These are phyloP conservation scores for Fistularia commersonii DNA, from an alignment of 2,797 vertebrate genomes.

Conservation along the genomic window DNA sequence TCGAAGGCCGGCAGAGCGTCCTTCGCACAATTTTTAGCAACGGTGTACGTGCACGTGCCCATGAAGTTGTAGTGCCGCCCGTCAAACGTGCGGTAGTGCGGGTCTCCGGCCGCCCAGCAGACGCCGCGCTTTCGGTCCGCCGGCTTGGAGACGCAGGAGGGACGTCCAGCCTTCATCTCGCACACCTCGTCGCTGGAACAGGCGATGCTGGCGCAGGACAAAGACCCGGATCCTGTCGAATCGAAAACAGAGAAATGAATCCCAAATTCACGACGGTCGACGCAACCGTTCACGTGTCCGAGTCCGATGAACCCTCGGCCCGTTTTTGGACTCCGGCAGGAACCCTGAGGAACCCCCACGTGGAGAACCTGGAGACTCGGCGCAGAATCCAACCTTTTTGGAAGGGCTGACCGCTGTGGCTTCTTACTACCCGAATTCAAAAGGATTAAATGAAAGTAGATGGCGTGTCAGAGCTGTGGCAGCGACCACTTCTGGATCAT, in stretches of 20 bases:
- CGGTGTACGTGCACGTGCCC: conserved; percentile 80
- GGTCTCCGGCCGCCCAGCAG: conserved; percentile 73
- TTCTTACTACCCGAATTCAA: no score
- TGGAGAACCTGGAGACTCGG: no score
- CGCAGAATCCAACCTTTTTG: no score
- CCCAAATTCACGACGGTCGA: no score
- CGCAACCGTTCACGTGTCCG: no score
- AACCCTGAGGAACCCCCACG: no score
- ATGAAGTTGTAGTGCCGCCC: conserved; percentile 76
- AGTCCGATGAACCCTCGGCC: no score
- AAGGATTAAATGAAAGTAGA: no score
- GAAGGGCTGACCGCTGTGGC: no score
- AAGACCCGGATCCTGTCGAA: conserved; percentile 18
- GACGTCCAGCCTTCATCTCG: conserved; percentile 23
- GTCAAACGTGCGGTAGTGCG: conserved; percentile 80
- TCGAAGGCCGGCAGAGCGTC: conserved; percentile 62
- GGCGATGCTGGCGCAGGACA: conserved; percentile 41
- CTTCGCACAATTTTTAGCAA: conserved; percentile 54
- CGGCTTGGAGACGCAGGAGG: conserved; percentile 56
- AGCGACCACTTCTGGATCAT: no score
- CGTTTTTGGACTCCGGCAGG: no score
- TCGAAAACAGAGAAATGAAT: background rate
- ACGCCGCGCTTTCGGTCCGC: conserved; percentile 70
- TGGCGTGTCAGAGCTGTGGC: no score
- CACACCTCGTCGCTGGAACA: conserved; percentile 20